A percentile compares a stretch with the other conserved stretches of the same genome.
Conservation (phyloP, 2,797 vertebrate genomes). For the Acanthurus tractus region DNA sequence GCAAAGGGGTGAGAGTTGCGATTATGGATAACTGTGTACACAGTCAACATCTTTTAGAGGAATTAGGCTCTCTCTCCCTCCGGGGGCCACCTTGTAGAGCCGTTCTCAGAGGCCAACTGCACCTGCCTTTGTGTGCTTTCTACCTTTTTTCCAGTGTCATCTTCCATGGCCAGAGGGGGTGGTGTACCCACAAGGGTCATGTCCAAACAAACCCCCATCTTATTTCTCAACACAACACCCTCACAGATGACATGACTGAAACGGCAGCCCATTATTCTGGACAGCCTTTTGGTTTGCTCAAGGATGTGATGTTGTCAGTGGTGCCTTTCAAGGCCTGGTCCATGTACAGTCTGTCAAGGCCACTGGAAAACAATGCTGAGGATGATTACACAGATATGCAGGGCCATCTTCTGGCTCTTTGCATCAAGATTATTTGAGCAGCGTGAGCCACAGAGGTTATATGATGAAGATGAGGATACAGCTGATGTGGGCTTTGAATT, state of each 20-base stretch:
- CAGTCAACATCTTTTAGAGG: constrained; percentile 45
- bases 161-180: constrained; percentile 72
- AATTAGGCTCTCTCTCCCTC: constrained; percentile 38
- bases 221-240: constrained; percentile 56
- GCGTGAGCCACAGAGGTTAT: constrained; percentile 25
- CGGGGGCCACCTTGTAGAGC: constrained; percentile 29
- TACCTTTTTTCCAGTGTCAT: constrained; percentile 62
- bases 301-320: constrained; percentile 79
- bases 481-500: constrained; percentile 43
- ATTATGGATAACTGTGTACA: constrained; percentile 46
- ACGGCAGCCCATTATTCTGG: constrained; percentile 76
- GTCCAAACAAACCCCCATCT: constrained; percentile 81
- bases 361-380: constrained; percentile 71
- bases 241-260: constrained; percentile 77
- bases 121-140: constrained; percentile 59
- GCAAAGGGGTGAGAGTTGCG: constrained; percentile 39
- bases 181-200: constrained; percentile 63
- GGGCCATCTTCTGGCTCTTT: constrained; percentile 40
- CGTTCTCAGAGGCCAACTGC: constrained; percentile 25
- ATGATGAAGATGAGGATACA: constrained; percentile 29
- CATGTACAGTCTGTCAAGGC: constrained; percentile 71
- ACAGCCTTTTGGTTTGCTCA: constrained; percentile 74
- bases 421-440: constrained; percentile 30
- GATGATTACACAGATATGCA: constrained; percentile 62
- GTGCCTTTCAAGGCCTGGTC: constrained; percentile 77